Percentiles rank a stretch among this genome's conserved stretches.
These are phyloP conservation scores for Paramisgurnus dabryanus DNA, from an alignment of 2,113 vertebrate species.

Conservation along the genomic window DNA sequence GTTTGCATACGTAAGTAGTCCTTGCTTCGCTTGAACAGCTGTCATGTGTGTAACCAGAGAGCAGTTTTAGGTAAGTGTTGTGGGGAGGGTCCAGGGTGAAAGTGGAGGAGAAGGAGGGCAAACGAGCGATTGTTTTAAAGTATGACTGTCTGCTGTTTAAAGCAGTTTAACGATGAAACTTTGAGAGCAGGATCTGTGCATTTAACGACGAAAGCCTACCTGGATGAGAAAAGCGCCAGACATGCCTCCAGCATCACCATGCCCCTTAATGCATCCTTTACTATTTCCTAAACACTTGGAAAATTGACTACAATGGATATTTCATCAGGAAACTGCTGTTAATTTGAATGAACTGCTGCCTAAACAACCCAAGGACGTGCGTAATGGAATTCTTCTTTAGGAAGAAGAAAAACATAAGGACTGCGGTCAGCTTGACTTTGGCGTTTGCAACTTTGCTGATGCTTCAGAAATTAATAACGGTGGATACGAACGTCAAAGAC, in stretches of 20 bases:
- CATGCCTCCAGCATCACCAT: slow-evolving; percentile 14
- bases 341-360: not conserved
- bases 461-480: slow-evolving; percentile 73
- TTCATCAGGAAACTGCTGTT: not conserved
- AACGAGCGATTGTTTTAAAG: slow-evolving; percentile 21
- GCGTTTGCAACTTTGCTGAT: slow-evolving; percentile 75
- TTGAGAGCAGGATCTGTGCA: not conserved
- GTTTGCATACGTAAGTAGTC: not conserved
- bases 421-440: slow-evolving; percentile 73
- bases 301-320: not conserved
- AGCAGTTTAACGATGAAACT: slow-evolving; percentile 12
- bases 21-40: slow-evolving; percentile 39
- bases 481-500: slow-evolving; percentile 64
- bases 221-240: not conserved
- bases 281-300: not conserved
- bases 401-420: slow-evolving; percentile 73
- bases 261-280: not conserved
- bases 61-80: slow-evolving; percentile 50
- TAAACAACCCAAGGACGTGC: slow-evolving; percentile 42
- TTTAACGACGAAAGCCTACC: not conserved
- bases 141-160: not conserved
- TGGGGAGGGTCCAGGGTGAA: not conserved
- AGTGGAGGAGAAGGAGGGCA: slow-evolving; percentile 51
- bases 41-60: slow-evolving; percentile 55
- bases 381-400: slow-evolving; percentile 73